These are phyloP conservation scores for Eilema sororculum DNA, from an alignment of 2,888 invertebrate genomes.

Conservation along the genomic window DNA sequence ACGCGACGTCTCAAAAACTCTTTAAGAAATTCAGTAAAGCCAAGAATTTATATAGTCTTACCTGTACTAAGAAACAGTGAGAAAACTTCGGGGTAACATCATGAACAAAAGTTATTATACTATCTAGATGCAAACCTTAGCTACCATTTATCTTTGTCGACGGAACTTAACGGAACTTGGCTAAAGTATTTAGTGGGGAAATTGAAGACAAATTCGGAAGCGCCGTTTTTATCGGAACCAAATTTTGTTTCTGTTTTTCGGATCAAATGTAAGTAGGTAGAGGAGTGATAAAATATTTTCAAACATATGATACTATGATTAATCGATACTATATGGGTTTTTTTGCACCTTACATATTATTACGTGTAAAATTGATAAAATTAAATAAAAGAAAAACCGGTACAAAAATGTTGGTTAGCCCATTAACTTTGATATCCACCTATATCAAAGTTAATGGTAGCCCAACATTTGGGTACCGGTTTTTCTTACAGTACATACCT, in stretches of 20 bases:
- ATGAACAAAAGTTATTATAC: conserved; percentile 72
- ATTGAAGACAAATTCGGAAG: conserved; percentile 69
- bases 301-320: not conserved
- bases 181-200: conserved; percentile 69
- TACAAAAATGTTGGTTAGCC: too few relatives aligned
- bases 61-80: conserved; percentile 61
- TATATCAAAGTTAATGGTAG: too few relatives aligned
- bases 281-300: not conserved
- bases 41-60: conserved; percentile 65
- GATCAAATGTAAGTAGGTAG: not conserved
- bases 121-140: conserved; percentile 71
- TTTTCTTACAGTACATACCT: too few relatives aligned
- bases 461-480: too few relatives aligned
- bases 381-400: too few relatives aligned
- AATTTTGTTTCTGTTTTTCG: conserved; percentile 39
- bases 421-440: too few relatives aligned
- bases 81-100: conserved; percentile 56
- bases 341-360: too few relatives aligned
- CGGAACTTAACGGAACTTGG: conserved; percentile 60
- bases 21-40: conserved; percentile 43
- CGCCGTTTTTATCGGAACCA: conserved; percentile 57
- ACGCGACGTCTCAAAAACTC: conserved; percentile 41
- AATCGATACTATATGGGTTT: too few relatives aligned
- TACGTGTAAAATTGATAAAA: too few relatives aligned
- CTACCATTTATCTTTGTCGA: conserved; percentile 74